Evolutionary conservation across 2,797 vertebrate genomes (phyloP).

Genomic region (Sparus aurata): DNA sequence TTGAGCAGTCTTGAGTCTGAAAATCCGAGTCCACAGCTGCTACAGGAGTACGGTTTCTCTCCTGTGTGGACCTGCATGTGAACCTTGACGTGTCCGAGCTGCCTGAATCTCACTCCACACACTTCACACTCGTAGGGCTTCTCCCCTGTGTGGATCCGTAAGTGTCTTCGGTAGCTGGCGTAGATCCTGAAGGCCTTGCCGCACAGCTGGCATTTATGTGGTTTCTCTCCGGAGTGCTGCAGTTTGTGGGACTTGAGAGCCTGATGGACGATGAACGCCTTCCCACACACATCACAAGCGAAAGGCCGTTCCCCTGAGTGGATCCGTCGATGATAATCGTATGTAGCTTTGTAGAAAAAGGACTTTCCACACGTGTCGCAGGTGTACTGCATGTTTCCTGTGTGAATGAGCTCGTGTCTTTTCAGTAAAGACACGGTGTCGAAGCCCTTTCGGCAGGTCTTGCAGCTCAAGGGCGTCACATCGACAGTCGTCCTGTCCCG

Average conservation of each 20-base stretch:
- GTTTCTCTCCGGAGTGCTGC: slow-evolving; percentile 81
- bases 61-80: slow-evolving; percentile 84
- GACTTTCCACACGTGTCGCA: slow-evolving; percentile 79
- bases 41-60: slow-evolving; percentile 74
- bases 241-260: slow-evolving; percentile 79
- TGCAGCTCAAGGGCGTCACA: slow-evolving; percentile 76
- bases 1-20: slow-evolving; percentile 82
- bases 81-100: slow-evolving; percentile 81
- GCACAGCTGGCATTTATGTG: slow-evolving; percentile 76
- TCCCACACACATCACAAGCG: slow-evolving; percentile 79
- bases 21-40: slow-evolving; percentile 79
- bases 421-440: slow-evolving; percentile 46
- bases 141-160: slow-evolving; percentile 83
- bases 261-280: slow-evolving; percentile 77
- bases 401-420: slow-evolving; percentile 80
- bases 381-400: slow-evolving; percentile 63
- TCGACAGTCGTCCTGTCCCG: slow-evolving; percentile 68
- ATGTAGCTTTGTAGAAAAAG: slow-evolving; percentile 82
- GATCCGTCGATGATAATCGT: slow-evolving; percentile 76
- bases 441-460: slow-evolving; percentile 75
- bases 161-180: slow-evolving; percentile 76
- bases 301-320: slow-evolving; percentile 82
- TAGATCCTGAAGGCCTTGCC: slow-evolving; percentile 78
- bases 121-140: slow-evolving; percentile 83
- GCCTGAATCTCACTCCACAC: slow-evolving; percentile 79